These are phyloP conservation scores for Plecturocebus donacophilus DNA, from an alignment of 2,113 vertebrate genomes.

Conservation along the genomic window DNA sequence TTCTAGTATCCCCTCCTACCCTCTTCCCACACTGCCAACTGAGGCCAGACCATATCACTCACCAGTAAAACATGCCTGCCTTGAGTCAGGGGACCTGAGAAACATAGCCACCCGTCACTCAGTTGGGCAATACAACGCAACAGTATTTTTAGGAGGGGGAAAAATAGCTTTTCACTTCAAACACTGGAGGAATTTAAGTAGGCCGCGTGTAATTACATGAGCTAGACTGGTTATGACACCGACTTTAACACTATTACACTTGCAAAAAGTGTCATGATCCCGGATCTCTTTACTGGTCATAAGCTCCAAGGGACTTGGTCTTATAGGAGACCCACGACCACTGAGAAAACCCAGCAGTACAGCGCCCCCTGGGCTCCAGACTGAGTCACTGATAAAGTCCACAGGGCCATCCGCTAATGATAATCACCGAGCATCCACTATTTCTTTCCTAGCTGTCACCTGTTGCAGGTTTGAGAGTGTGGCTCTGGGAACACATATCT, in stretches of 20 bases:
- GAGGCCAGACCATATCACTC: background rate
- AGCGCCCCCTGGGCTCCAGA: conserved; percentile 18
- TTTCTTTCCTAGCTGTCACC: background rate
- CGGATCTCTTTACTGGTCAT: conserved; percentile 47
- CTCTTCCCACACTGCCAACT: background rate
- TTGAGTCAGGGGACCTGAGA: background rate
- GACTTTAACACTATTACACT: conserved; percentile 61
- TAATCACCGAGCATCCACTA: background rate
- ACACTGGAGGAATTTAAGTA: conserved; percentile 63
- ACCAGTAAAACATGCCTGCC: background rate
- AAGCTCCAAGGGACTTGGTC: conserved; percentile 32
- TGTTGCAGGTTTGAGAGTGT: background rate
- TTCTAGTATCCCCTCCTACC: background rate
- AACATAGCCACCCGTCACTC: background rate
- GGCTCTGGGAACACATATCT: background rate
- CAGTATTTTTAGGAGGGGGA: conserved; percentile 70
- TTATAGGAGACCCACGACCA: background rate
- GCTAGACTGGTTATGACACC: conserved; percentile 43
- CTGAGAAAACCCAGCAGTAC: background rate
- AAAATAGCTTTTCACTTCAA: conserved; percentile 76
- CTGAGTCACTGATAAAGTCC: background rate
- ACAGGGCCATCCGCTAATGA: background rate
- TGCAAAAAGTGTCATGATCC: conserved; percentile 1
- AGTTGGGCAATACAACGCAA: conserved; percentile 36
- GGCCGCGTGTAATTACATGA: conserved; percentile 50